These are phyloP conservation scores for Thalassophryne amazonica DNA, from an alignment of 2,797 vertebrate species.

Conservation along the genomic window DNA sequence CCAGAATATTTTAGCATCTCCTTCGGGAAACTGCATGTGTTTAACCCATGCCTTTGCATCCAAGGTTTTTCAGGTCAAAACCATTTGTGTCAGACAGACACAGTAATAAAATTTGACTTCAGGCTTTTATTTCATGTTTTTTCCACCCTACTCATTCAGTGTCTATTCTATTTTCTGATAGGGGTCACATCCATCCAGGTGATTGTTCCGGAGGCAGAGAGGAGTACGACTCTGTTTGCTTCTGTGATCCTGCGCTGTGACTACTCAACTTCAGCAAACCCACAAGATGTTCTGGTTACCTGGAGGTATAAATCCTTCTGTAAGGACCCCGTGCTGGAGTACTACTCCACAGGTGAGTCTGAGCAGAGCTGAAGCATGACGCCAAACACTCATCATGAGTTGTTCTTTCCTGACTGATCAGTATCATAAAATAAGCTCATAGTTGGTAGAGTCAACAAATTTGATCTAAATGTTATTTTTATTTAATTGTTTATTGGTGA, in stretches of 20 bases:
- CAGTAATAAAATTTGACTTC: too few relatives aligned
- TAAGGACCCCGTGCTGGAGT: slow-evolving; percentile 94
- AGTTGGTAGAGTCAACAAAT: too few relatives aligned
- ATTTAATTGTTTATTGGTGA: too few relatives aligned
- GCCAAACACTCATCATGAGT: too few relatives aligned
- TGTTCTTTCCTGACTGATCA: too few relatives aligned
- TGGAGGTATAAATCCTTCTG: slow-evolving; percentile 97
- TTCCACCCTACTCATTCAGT: neutral
- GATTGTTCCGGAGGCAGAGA: slow-evolving; percentile 63
- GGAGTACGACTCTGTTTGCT: slow-evolving; percentile 83
- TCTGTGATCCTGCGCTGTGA: slow-evolving; percentile 79
- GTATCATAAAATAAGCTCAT: too few relatives aligned
- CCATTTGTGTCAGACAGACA: too few relatives aligned
- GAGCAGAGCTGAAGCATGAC: neutral
- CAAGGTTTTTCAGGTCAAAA: too few relatives aligned
- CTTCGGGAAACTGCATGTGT: too few relatives aligned
- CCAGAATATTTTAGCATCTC: too few relatives aligned
- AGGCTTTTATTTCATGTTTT: neutral
- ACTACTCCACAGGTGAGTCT: slow-evolving; percentile 86
- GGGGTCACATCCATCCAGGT: slow-evolving; percentile 77
- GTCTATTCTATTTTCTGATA: slow-evolving; percentile 10
- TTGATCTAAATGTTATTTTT: too few relatives aligned
- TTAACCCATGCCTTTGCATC: too few relatives aligned
- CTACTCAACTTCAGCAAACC: slow-evolving; percentile 86
- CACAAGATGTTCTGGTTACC: slow-evolving; percentile 88